Base-by-base conservation (phyloP, 2,113 vertebrate genomes). In the Apteryx owenii region DNA sequence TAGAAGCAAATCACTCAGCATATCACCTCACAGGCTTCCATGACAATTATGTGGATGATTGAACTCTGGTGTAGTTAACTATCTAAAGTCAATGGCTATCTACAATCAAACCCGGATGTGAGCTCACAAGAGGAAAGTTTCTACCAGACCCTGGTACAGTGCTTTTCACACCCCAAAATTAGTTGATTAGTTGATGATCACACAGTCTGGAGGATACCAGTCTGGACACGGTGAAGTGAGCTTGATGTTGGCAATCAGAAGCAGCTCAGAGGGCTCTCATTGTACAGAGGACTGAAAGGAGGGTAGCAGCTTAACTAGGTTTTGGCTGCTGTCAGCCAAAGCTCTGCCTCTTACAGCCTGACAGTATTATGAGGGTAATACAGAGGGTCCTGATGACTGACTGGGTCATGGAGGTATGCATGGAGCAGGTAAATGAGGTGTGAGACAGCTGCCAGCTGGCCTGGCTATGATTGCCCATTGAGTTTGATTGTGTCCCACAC, bases 381-480 rank as follows among this genome's bases (percentile, higher is more conserved):
- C 3, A 66, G 54, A 86, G 31, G 54, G 4, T 90, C 29, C 2
- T 3, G 19, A 4, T 0, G 4, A 22, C 0, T 31, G 79, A 78
- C 22, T 36, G 56, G 21, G 9, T 42, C 40, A 22, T 51, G 21
- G 51, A 79, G 28, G 14, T 28, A 54, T 65, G 79, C 62, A n/a
- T 6, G 33, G 28, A 81, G 46, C 53, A 66, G 33, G 16, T 53
- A 42, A 48, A 66, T 28, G 22, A 58, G 29, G 56, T 31, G 15
- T 31, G 28, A 58, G 29, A 44, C 9, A 3, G 28, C 17, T 7
- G 8, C 26, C 48, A 44, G 25, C 7, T 56, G 62, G 15, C 0
- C 1, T 12, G 22, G 40, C 54, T 71, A 18, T 19, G 72, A 25
- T 0, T 42, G 40, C 38, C 71, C 11, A 1, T 6, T 50, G 56